Evolutionary conservation across 2,797 vertebrate genomes (phyloP).

Genomic region (Syndactyla subalaris): DNA sequence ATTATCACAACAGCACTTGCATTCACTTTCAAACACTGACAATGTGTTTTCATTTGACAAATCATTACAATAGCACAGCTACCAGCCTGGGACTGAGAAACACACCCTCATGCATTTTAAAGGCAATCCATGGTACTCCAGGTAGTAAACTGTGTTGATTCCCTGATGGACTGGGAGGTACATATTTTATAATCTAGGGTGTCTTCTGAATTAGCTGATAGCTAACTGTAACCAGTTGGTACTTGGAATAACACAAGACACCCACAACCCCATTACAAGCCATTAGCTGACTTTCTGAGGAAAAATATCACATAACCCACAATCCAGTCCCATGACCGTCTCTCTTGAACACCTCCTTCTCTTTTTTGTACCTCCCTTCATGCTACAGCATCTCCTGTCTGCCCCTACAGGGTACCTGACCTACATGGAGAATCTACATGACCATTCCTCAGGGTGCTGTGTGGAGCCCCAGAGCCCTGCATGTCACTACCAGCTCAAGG

Average conservation of each 20-base stretch:
- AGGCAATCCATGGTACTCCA: neutral
- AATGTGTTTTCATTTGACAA: neutral
- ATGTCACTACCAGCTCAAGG: fast-evolving
- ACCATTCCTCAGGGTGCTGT: fast-evolving
- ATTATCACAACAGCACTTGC: neutral
- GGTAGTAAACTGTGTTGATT: neutral
- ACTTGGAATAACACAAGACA: neutral
- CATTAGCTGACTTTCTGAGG: neutral
- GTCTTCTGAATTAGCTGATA: neutral
- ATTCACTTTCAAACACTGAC: neutral
- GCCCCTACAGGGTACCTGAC: neutral
- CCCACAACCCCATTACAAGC: neutral
- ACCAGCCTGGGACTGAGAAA: neutral
- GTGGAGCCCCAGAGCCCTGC: fast-evolving
- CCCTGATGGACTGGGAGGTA: neutral
- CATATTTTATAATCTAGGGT: fast-evolving
- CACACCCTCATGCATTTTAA: neutral
- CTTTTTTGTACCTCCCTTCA: neutral
- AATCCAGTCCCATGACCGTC: fast-evolving
- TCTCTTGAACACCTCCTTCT: neutral
- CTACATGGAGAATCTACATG: fast-evolving
- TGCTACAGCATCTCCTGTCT: neutral
- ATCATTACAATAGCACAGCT: neutral
- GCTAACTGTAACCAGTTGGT: fast-evolving
- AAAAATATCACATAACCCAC: neutral